Evolutionary conservation across 2,888 invertebrate genomes (phyloP).

Genomic region (Harmothoe impar): DNA sequence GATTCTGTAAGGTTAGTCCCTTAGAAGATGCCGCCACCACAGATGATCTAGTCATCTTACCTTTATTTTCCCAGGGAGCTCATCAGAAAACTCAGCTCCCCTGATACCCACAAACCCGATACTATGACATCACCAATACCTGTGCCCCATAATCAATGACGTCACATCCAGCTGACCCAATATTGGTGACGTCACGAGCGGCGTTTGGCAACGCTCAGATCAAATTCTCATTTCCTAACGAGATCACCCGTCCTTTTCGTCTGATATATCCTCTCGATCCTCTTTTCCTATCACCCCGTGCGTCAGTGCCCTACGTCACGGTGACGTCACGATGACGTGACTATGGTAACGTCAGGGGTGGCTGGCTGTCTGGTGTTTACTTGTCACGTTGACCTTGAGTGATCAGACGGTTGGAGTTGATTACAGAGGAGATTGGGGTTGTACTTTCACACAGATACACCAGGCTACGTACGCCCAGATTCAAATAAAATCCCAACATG

Average conservation of each 20-base stretch:
- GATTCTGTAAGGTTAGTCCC: too few relatives aligned
- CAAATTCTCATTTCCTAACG: neutral
- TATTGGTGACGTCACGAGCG: neutral
- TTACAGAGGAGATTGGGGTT: neutral
- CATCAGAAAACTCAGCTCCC: too few relatives aligned
- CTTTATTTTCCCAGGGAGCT: too few relatives aligned
- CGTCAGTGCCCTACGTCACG: neutral
- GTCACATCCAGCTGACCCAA: neutral
- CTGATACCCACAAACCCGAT: neutral
- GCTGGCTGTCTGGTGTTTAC: neutral
- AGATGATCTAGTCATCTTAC: too few relatives aligned
- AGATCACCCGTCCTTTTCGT: neutral
- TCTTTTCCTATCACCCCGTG: neutral
- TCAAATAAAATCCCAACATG: too few relatives aligned
- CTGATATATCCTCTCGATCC: neutral
- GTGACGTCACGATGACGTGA: neutral
- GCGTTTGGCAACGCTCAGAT: neutral
- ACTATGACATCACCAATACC: neutral
- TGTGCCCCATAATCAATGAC: neutral
- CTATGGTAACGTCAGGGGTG: conserved; percentile 7
- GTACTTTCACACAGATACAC: neutral
- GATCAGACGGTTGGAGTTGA: neutral
- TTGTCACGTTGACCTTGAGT: neutral
- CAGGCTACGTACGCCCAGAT: too few relatives aligned
- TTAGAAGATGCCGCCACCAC: too few relatives aligned